These are phyloP conservation scores for Microctonus aethiopoides DNA, from an alignment of 2,888 invertebrate genomes.

Conservation along the genomic window DNA sequence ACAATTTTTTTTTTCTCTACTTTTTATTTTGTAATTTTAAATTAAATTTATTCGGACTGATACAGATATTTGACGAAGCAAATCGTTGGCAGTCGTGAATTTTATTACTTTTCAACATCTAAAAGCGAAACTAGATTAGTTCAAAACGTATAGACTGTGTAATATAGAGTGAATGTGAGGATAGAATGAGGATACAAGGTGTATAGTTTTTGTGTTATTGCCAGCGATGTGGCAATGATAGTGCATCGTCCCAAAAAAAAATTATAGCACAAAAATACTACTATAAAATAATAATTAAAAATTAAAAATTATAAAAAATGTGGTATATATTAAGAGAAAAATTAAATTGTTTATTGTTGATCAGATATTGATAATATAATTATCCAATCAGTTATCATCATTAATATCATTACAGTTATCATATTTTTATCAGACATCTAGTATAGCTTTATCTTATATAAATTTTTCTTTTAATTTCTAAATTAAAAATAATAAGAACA, in stretches of 20 bases:
- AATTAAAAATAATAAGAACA: too few relatives aligned
- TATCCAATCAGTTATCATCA: constrained; percentile 38
- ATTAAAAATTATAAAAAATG: not conserved
- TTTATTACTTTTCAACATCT: constrained; percentile 34
- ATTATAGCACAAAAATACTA: not conserved
- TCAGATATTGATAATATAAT: constrained; percentile 46
- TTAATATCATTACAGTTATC: not conserved
- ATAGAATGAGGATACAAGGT: constrained; percentile 12
- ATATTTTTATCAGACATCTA: too few relatives aligned
- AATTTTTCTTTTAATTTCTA: too few relatives aligned
- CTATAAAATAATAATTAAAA: too few relatives aligned
- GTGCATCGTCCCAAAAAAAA: constrained; percentile 26
- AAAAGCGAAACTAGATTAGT: constrained; percentile 45
- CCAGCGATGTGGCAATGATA: constrained; percentile 45
- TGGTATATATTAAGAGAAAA: not conserved
- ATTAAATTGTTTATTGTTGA: constrained; percentile 32
- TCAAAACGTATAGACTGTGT: constrained; percentile 31
- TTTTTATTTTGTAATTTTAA: not conserved
- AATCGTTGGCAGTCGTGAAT: constrained; percentile 4
- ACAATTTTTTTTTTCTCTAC: not conserved
- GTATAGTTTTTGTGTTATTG: constrained; percentile 39
- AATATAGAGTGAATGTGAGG: not conserved
- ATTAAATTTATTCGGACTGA: not conserved
- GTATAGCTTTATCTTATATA: too few relatives aligned
- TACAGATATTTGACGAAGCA: not conserved